Base-by-base conservation (phyloP, 2,888 invertebrate genomes). In the Ichneumoninae sp. region DNA sequence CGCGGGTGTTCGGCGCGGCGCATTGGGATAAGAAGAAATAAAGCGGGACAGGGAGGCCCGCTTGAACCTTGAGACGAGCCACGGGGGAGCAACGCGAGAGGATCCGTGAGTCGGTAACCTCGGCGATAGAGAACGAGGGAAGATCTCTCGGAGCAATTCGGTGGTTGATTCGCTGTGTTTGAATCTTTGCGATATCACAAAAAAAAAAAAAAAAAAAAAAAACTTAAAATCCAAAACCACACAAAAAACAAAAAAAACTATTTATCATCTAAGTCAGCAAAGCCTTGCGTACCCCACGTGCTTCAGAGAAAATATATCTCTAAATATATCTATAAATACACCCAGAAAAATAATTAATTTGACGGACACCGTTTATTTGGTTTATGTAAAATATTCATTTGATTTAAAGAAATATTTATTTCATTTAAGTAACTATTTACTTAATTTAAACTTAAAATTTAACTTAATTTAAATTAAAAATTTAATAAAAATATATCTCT, bases 11-110 rank as follows among this genome's bases (percentile, higher is more conserved):
- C 36, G 40, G 40, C 54, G 30, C 47, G 52, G 40, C 16, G 44
- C 60, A n/a, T 19, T 26, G 68, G 83, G 79, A 85, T 78, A 69
- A 74, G 77, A 81, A 81, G 74, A 77, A 83, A 81, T 81, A 78
- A 81, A 81, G 76, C 77, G 83, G 77, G 79, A 76, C 44, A 66
- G 78, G 33, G 83, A 81, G 81, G 76, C 4, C 16, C 47, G 40
- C 76, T 81, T 68, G 70, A 81, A 73, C 80, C 71, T 30, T 16
- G 71, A 81, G 81, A 69, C 73, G 66, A 73, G 47, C 65, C 78
- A 50, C 81, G 57, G 65, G 81, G 78, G 60, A 79, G 81, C 30
- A 60, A 78, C 52, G 52, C 63, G 19, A 74, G 69, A 73, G 69
- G 63, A 71, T 80, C 71, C 65, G 47, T 81, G 52, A 60, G 50